Percentiles rank a stretch among this genome's conserved stretches.
Conservation (phyloP, 2,797 vertebrate genomes). For the Tapirus indicus region DNA sequence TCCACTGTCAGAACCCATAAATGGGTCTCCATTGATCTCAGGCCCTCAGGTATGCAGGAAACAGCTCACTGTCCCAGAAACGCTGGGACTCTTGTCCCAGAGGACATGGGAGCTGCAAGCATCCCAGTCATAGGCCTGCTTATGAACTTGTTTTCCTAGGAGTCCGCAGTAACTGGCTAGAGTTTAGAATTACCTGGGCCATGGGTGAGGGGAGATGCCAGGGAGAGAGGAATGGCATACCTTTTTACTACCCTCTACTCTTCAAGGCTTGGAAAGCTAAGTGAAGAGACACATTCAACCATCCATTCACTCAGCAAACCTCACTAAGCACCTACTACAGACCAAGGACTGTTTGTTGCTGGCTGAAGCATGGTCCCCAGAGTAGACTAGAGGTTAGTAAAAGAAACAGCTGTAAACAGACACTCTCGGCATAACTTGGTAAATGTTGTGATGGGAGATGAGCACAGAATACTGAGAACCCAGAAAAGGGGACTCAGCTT, state of each 20-base stretch:
- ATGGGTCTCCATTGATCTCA: neutral
- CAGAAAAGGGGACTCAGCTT: neutral
- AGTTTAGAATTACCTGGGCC: neutral
- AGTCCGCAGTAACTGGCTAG: neutral
- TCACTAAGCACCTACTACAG: neutral
- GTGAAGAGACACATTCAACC: neutral
- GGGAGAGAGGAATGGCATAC: neutral
- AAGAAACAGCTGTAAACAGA: conserved; percentile 20
- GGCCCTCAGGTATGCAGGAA: neutral
- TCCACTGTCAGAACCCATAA: neutral
- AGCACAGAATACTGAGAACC: neutral
- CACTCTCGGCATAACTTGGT: neutral
- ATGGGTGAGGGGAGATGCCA: neutral
- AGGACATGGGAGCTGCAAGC: neutral
- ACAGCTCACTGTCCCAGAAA: neutral
- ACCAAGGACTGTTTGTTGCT: conserved; percentile 1
- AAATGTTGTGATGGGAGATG: neutral
- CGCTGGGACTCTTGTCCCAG: neutral
- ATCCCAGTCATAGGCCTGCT: neutral
- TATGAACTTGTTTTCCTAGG: neutral
- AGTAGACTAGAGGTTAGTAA: neutral
- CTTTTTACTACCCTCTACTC: neutral
- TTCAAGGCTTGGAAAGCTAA: conserved; percentile 33
- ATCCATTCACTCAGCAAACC: conserved; percentile 14
- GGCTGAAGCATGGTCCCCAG: neutral